Evolutionary conservation across 2,888 invertebrate genomes (phyloP), one percentile per base, ranked within the genome.

Genomic region (Alloscopus bannaensis): DNA sequence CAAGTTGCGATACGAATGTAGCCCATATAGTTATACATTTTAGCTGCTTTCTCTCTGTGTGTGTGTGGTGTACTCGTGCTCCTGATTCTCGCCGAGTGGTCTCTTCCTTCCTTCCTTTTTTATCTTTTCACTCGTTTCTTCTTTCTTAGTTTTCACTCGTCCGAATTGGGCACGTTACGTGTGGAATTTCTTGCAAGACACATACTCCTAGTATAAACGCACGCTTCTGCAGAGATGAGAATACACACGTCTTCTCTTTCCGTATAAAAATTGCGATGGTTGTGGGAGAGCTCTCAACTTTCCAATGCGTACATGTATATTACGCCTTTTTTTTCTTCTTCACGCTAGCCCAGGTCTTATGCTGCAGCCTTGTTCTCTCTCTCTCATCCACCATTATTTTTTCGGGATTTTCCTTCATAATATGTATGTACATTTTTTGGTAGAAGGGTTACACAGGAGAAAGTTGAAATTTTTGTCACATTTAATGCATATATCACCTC

Each of bases 381-480:
- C 50, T 50, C 50, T 50, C 20, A 18, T 50, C 22, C 2, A 3
- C 50, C 2, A 18, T n/a, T 22, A 50, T 20, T 47, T 47, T 47
- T 47, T 47, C 8, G 4, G n/a, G n/a, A 18, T 11, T 47, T 47
- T 11, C n/a, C 8, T 36, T 13, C 36, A 6, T 36, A 36, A 36
- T 36, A 8, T 13, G 36, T 36, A 36, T 36, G 36, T 8, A 36
- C 13, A 36, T 36, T 22, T 55, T 22, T 40, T 68, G 55, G 29
- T 55, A 24, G 29, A 73, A 65, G 28, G 71, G 69, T 52, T 65
- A 36, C 62, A 59, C 2, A 45, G 57, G 29, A 62, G 42, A 69
- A 71, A 57, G 69, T 78, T 69, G 64, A 71, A 78, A 78, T 78
- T 78, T 78, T 78, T 78, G 78, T 78, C 78, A 78, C 78, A 78